phyloP scores from a whole-genome alignment of 2,113 vertebrate genomes.

The Spermophilus dauricus region DNA sequence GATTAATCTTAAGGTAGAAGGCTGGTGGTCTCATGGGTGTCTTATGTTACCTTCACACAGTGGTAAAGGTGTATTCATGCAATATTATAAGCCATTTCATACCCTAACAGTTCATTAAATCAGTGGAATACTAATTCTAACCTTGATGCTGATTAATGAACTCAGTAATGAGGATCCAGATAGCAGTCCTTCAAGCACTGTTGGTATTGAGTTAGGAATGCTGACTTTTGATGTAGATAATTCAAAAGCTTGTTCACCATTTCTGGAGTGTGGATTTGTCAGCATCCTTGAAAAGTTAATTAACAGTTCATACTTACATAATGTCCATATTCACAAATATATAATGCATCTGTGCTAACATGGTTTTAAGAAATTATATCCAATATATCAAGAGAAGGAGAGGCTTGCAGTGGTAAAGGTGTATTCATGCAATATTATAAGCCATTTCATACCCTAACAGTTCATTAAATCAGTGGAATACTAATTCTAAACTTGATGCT shows the following conservation, averaged over 20 bases:
- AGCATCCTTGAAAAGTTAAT: slow-evolving; percentile 19
- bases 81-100: background rate
- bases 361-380: background rate
- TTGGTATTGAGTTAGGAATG: background rate
- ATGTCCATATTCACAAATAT: background rate
- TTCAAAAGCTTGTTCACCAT: background rate
- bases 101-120: background rate
- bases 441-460: too few species aligned
- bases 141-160: background rate
- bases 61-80: background rate
- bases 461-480: too few species aligned
- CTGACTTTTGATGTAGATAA: background rate
- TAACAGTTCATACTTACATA: background rate
- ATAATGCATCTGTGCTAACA: background rate
- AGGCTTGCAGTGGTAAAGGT: too few species aligned
- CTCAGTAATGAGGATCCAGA: background rate
- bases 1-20: background rate
- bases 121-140: background rate
- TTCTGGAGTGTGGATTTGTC: background rate
- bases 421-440: too few species aligned
- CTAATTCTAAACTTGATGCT: too few species aligned
- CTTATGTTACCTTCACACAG: background rate
- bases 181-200: background rate
- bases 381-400: background rate
- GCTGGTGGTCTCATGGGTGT: background rate